Base-by-base conservation (phyloP, 2,797 vertebrate species). In the Cynodonichthys magdalenae region DNA sequence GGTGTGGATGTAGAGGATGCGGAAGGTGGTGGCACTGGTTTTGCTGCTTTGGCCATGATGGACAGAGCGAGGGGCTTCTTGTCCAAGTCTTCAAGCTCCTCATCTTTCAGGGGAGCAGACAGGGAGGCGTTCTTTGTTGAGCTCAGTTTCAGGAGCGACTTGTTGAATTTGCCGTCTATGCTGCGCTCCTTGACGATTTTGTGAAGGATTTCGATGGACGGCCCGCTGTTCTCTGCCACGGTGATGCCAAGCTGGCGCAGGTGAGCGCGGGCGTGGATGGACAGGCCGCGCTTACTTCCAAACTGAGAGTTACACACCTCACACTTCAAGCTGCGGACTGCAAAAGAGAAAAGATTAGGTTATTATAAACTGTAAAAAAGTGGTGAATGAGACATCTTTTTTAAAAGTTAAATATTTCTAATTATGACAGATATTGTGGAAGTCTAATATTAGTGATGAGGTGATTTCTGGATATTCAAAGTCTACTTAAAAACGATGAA, bases 201-300 rank as follows among this genome's bases (percentile, higher is more conserved):
- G 56, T 95, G 95, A 53, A 97, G 95, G 64, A 96, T 91, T 74
- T 95, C 93, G 67, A 96, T 94, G 82, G 96, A 95, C 0, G 95
- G 94, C 0, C 95, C 95, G 3, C 95, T 95, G 89, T 93, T 95
- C 83, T 98, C 96, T 0, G 96, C 96, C 29, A 94, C 92, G 0
- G 93, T 89, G 45, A 96, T 91, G 10, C 95, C 96, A 55, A 96
- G 94, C 87, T 96, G 96, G 15, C 95, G 94, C 53, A 97, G 87
- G 89, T 97, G 96, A 15, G 95, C 97, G 61, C 96, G 95, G 0
- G 96, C 95, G 34, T 97, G 96, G 89, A 94, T 96, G 52, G 96
- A 96, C 1, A 97, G 90, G 2, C 95, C 96, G 20, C 95, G 95
- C 58, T 94, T 89, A 10, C 94, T 97, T 78, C 95, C 95, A 46